Evolutionary conservation across 1,140 invertebrate genomes (phyloP).

Genomic region (Elysia chlorotica): DNA sequence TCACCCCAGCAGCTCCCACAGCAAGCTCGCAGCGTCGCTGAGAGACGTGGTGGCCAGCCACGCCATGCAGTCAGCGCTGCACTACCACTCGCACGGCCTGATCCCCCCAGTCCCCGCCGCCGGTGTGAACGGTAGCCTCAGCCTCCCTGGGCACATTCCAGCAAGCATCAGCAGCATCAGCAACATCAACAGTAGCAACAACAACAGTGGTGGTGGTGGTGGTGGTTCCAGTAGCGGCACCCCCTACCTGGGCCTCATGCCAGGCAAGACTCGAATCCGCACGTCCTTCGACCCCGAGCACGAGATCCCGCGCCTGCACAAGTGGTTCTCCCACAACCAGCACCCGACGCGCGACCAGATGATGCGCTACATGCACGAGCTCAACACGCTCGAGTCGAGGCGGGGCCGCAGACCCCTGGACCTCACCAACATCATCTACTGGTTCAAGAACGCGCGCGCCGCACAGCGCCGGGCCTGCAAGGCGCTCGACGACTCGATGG

Average conservation of each 20-base stretch:
- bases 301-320: constrained; percentile 90
- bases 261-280: constrained; percentile 58
- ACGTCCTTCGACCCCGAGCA: constrained; percentile 91
- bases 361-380: constrained; percentile 90
- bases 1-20: constrained; percentile 15
- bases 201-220: too few relatives aligned
- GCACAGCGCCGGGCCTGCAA: constrained; percentile 79
- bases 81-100: too few relatives aligned
- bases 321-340: constrained; percentile 94
- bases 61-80: too few relatives aligned
- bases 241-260: constrained; percentile 28
- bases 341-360: constrained; percentile 84
- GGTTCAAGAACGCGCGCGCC: constrained; percentile 98
- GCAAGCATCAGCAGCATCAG: not conserved
- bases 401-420: constrained; percentile 88
- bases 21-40: not conserved
- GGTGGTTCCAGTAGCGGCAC: constrained; percentile 19
- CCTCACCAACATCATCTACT: constrained; percentile 97
- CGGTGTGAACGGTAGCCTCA: not conserved
- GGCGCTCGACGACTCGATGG: constrained; percentile 45
- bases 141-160: not conserved
- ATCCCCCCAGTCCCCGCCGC: too few relatives aligned
- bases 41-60: not conserved
- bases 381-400: constrained; percentile 89
- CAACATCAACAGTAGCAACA: constrained; percentile 20